Base-by-base conservation (phyloP, 2,888 invertebrate species). In the Melolontha melolontha region DNA sequence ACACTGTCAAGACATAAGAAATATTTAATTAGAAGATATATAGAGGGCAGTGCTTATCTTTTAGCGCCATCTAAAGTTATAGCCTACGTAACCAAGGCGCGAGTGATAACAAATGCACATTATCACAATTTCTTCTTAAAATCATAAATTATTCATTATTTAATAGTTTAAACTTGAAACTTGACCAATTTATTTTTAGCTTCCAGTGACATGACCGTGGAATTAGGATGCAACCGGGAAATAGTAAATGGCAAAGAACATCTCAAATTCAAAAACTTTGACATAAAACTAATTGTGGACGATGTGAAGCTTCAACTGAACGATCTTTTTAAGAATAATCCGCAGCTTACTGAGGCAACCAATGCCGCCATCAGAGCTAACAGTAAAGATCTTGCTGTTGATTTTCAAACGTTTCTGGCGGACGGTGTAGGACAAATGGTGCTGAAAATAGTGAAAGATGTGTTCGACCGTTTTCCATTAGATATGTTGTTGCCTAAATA, bases 291-390 rank as follows among this genome's bases (percentile, higher is more conserved):
- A 34, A 39, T n/a, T n/a, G 12, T 49, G 5, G 62, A n/a, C 4
- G 44, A 54, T 41, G 71, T 69, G n/a, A 65, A 66, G 10, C 55
- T 77, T 5, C 67, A 73, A 41, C 70, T 77, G 54, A 71, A 73
- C 17, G 71, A 76, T 39, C 51, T 78, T 1, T 77, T 78, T 54
- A 73, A 73, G 42, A 74, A 75, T 1, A 75, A 77, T 70, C 57
- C 72, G 27, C 72, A 74, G 42, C 51, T 77, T 6, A 76, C 75
- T 47, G 71, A 73, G 44, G 55, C 71, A 2, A 75, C 75, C 42
- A 76, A 76, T 55, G 55, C 59, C 4, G 68, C 75, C 41, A 72
- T 78, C 57, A 75, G 72, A n/a, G 73, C 73, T 12, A 77, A 78
- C 66, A 74, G 71, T 64, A 68, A 73, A 29, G 68, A 69, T 10